Base-by-base conservation (phyloP, 2,888 invertebrate genomes). In the Antheraea assamensis region DNA sequence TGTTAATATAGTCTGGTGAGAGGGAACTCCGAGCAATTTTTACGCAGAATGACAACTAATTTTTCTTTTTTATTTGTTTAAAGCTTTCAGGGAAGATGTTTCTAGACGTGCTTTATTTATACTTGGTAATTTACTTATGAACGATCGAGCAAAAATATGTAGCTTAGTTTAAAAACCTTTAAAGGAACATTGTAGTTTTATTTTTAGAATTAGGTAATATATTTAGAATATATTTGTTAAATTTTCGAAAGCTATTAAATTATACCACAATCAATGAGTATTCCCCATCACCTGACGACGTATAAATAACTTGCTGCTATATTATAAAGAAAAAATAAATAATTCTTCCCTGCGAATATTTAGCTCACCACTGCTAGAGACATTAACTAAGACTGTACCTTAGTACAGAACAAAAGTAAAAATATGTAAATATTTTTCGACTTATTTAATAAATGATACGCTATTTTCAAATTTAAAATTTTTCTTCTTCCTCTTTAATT, bases 301-400 rank as follows among this genome's bases (percentile, higher is more conserved):
- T 35, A 68, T n/a, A 31, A 68, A 68, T 68, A 31, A 68, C 10
- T 19, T 68, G 13, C 17, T 68, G 13, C 17, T 27, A 64, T 27
- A 64, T 64, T 68, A 68, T 30, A 49, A 71, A 71, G 19, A 30
- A 71, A 52, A 71, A 42, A 8, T 68, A 68, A 68, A 68, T 68
- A 68, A 68, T 21, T n/a, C 3, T 30, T 30, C 21, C 19, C 71
- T 52, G 52, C 49, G 71, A 52, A 71, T 71, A 71, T 71, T 68
- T 68, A 21, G 35, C 68, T 68, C 68, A n/a, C 7, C 30, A 66
- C 7, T 19, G 30, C 30, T 17, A 64, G 24, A 24, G n/a, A 24
- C 27, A 61, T 27, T 27, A 24, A 24, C 10, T 27, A 58, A 5
- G 5, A 49, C 49, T 4, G 35, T 35, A 35, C 35, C 35, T 2